Base-by-base conservation (phyloP, 2,888 invertebrate genomes). In the Chrysopilus asiliformis region DNA sequence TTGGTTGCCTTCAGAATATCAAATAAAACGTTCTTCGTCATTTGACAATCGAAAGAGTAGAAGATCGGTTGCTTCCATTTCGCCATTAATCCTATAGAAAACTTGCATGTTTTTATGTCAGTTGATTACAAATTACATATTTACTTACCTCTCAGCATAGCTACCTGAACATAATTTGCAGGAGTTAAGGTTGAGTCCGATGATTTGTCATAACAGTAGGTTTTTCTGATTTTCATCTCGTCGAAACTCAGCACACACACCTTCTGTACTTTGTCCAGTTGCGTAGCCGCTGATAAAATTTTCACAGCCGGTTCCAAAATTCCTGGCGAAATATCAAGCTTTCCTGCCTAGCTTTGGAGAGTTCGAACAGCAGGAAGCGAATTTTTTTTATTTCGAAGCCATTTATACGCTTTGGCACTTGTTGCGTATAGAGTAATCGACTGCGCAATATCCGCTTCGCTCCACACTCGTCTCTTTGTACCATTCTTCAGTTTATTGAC, bases 341-440 rank as follows among this genome's bases (percentile, higher is more conserved):
- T 41, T 32, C 43, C 34, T 9, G 43, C 28, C 44, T 44, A 47
- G 6, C 26, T 25, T 37, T 44, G 42, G 8, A 45, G 36, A 2
- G 45, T 47, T 20, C 44, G 27, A 4, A 43, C 34, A n/a, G 36
- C 27, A 9, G 43, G 43, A 29, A 43, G 32, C 9, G 43, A 40
- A 18, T 45, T 43, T n/a, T 34, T 13, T 25, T 45, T 40, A 9
- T 31, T 34, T 10, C 17, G 25, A 16, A 45, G 30, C 2, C 43
- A 27, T 22, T 30, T 45, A 17, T 43, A 46, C n/a, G 32, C 39
- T 26, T 34, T 41, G 8, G 41, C 31, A 27, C 41, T 41, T 27
- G 45, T 9, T 26, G 9, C 26, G 9, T 26, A 4, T 22, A n/a
- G n/a, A n/a, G n/a, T n/a, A n/a, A n/a, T n/a, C n/a, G n/a, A n/a